Evolutionary conservation across 2,113 vertebrate species (phyloP).

Genomic region (Prietella phreatophila): DNA sequence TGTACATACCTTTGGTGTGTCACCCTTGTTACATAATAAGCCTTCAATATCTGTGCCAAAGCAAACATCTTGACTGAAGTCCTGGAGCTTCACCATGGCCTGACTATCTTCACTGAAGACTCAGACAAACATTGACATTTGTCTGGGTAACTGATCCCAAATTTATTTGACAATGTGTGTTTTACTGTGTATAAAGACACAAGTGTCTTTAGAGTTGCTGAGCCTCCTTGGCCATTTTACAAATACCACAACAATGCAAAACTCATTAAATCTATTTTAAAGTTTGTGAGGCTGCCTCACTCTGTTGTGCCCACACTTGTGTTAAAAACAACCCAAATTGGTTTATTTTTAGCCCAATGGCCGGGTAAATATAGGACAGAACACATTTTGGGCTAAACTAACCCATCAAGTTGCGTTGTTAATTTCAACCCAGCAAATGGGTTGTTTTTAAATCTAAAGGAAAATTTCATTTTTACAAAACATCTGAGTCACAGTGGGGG

Average conservation of each 20-base stretch:
- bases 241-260: conserved; percentile 65
- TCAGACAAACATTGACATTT: conserved; percentile 43
- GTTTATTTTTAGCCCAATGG: no score
- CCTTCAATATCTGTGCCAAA: neutral
- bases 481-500: no score
- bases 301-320: conserved; percentile 10
- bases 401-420: no score
- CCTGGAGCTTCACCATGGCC: conserved; percentile 24
- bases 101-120: conserved; percentile 37
- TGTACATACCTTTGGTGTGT: no score
- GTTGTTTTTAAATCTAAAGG: no score
- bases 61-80: neutral
- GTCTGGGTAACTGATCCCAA: conserved; percentile 63
- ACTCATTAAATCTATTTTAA: conserved; percentile 54
- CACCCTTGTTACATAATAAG: no score
- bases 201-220: conserved; percentile 72
- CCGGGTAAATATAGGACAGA: no score
- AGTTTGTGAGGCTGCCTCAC: conserved; percentile 5
- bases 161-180: conserved; percentile 71
- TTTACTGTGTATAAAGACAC: conserved; percentile 68
- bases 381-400: no score
- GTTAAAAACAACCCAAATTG: neutral
- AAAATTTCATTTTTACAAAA: no score
- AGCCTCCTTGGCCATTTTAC: conserved; percentile 70
- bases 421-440: no score